Base-by-base conservation (phyloP, 2,888 invertebrate genomes). In the Diarsia rubi region DNA sequence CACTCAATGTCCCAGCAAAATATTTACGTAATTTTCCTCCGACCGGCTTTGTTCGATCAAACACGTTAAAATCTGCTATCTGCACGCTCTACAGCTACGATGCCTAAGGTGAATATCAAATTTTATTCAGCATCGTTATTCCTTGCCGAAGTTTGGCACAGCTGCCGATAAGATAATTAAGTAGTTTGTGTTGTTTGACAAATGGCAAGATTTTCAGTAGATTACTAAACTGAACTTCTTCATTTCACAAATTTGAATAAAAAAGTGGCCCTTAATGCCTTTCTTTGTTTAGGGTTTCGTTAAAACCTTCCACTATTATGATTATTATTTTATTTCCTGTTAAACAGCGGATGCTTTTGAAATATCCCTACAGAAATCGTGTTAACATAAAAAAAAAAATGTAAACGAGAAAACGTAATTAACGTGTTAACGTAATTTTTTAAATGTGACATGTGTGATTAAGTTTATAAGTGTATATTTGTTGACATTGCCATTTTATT, bases 1-100 rank as follows among this genome's bases (percentile, higher is more conserved):
- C 88, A 91, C 90, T 92, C 92, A 91, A 92, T 92, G 93, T 90
- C 88, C 91, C 88, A 86, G 88, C 89, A 92, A 92, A 93, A 93
- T 93, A 92, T 94, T 94, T 93, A 92, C 90, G 90, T 90, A 92
- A 92, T 92, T 92, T 90, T 84, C 89, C 87, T 86, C 81, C 77
- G 83, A 67, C 73, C 71, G 80, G 85, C 90, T 90, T 90, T 90
- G 86, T 90, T 85, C 83, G 69, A 78, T 72, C 73, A 72, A 82
- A 82, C 81, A 85, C 87, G 85, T 81, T 86, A 72, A 82, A 84
- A 71, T 78, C 73, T 85, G 83, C 83, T 63, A 74, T 79, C 52
- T 70, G 11, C 62, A 16, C 42, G 62, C 42, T 62, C 47, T 37
- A 45, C 24, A 72, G 72, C 73, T 78, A 74, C 73, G 74, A 54